These are phyloP conservation scores for Eupithecia exiguata DNA, from an alignment of 2,888 invertebrate species.

Conservation along the genomic window DNA sequence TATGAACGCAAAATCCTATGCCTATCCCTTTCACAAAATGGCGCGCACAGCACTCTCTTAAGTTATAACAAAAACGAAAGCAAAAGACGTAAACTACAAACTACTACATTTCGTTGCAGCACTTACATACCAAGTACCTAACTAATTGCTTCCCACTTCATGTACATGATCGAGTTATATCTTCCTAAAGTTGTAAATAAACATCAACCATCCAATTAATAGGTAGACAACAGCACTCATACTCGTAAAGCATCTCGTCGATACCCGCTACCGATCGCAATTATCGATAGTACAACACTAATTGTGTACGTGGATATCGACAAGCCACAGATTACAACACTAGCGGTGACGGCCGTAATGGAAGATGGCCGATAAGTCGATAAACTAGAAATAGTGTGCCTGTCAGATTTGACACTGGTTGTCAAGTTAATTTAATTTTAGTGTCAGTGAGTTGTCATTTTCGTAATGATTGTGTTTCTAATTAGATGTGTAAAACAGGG, in stretches of 20 bases:
- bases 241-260: slow-evolving; percentile 46
- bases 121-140: neutral
- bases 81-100: neutral
- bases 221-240: slow-evolving; percentile 39
- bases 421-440: slow-evolving; percentile 24
- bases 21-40: too few species aligned
- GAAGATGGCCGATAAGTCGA: slow-evolving; percentile 49
- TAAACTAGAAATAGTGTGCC: slow-evolving; percentile 28
- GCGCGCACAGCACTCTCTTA: too few species aligned
- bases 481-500: neutral
- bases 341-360: slow-evolving; percentile 54
- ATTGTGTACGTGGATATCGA: slow-evolving; percentile 64
- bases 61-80: too few species aligned
- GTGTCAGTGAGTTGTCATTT: slow-evolving; percentile 15
- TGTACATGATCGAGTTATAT: slow-evolving; percentile 32
- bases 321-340: slow-evolving; percentile 39
- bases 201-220: slow-evolving; percentile 41
- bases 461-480: slow-evolving; percentile 4
- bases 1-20: too few species aligned
- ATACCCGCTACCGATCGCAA: slow-evolving; percentile 66
- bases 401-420: slow-evolving; percentile 32
- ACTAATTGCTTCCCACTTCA: neutral
- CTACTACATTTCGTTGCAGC: neutral
- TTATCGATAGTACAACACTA: slow-evolving; percentile 76
- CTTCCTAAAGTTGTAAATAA: slow-evolving; percentile 39